Evolutionary conservation across 2,797 vertebrate genomes (phyloP).

Genomic region (Rousettus madagascariensis): DNA sequence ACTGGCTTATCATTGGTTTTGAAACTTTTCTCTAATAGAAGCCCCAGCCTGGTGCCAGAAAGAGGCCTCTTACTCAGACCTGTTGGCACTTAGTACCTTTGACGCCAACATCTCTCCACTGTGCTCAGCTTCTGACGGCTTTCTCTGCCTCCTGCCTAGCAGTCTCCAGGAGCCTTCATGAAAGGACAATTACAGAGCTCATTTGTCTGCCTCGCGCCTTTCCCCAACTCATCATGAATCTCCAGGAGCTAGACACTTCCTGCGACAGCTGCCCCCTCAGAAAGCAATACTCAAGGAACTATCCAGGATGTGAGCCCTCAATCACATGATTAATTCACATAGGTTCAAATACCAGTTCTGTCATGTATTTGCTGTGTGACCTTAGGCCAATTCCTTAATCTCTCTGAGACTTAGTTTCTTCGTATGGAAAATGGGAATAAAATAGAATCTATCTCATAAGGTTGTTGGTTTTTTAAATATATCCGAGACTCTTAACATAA

Average conservation of each 20-base stretch:
- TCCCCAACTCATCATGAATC: no score
- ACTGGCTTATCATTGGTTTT: background rate
- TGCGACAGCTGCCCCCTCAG: background rate
- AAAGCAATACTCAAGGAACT: background rate
- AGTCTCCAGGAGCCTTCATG: background rate
- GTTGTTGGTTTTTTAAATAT: background rate
- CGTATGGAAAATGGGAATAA: background rate
- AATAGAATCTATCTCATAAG: background rate
- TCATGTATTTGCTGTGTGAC: background rate
- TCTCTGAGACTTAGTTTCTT: background rate
- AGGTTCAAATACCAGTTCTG: background rate
- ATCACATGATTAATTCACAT: background rate
- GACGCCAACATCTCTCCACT: background rate
- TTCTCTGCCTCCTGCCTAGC: no score
- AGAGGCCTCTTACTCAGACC: background rate
- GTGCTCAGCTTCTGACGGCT: rapidly evolving
- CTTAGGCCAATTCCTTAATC: background rate
- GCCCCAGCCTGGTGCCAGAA: background rate
- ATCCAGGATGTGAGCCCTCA: background rate
- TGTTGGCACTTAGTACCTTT: background rate
- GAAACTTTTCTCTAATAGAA: background rate
- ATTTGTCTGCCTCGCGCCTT: background rate
- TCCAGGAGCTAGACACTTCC: background rate
- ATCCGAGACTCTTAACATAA: background rate
- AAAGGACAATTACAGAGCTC: background rate